Conservation (phyloP, 1,140 invertebrate genomes). For the Oryzaephilus surinamensis region DNA sequence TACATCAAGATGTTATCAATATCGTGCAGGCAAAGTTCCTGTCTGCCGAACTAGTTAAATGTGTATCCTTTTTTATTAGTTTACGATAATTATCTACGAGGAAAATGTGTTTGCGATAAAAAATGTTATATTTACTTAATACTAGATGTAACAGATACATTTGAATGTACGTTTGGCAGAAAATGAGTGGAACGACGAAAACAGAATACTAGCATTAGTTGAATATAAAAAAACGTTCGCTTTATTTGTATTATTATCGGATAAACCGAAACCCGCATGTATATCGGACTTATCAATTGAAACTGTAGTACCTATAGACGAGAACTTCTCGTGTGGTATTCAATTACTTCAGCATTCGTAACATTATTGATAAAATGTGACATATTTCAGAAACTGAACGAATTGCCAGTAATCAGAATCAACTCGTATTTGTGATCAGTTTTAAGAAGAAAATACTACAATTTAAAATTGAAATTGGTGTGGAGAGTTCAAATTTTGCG, state of each 20-base stretch:
- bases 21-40: constrained; percentile 34
- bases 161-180: constrained; percentile 28
- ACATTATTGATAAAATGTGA: constrained; percentile 1
- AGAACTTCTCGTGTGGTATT: constrained; percentile 66
- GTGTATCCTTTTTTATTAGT: constrained; percentile 29
- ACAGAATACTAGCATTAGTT: constrained; percentile 51
- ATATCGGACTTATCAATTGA: constrained; percentile 62
- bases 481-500: constrained; percentile 53
- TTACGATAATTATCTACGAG: constrained; percentile 4
- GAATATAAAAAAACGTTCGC: constrained; percentile 51
- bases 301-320: constrained; percentile 61
- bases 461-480: constrained; percentile 53
- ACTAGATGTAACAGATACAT: constrained; percentile 24
- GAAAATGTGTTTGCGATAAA: too few species aligned
- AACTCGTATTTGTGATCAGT: constrained; percentile 49
- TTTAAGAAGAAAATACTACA: constrained; percentile 45
- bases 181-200: constrained; percentile 31
- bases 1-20: constrained; percentile 26
- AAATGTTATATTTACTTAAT: constrained; percentile 20
- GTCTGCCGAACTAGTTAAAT: constrained; percentile 29
- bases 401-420: constrained; percentile 38
- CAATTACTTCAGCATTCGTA: constrained; percentile 3
- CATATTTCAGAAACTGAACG: constrained; percentile 43
- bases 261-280: constrained; percentile 48
- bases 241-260: constrained; percentile 51